Base-by-base conservation (phyloP, 2,888 invertebrate species). In the Ceratothoa steindachneri region DNA sequence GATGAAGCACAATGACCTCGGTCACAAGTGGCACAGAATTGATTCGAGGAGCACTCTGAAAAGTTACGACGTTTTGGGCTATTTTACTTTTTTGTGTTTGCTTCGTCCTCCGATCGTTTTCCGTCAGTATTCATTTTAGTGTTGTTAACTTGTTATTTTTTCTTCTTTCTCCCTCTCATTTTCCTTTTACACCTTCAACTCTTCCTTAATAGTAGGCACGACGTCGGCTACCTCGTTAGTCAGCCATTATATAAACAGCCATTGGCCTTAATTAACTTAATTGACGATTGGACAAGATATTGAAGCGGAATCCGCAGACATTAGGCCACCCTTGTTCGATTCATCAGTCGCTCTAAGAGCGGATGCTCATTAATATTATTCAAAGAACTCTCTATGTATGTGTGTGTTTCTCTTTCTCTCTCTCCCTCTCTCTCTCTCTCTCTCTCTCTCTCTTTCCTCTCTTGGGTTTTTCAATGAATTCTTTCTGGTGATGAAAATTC, bases 321-420 rank as follows among this genome's bases (percentile, higher is more conserved):
- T 41, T 15, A 41, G 41, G 7, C 15, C 41, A 15, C 41, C 41
- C 41, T 41, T 41, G 41, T 41, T 41, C 41, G 41, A 41, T 41
- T 41, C 41, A 41, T 41, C 41, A 41, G 41, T 15, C 41, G 41
- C 41, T 41, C 15, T 41, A 41, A 15, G 41, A 41, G 41, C 5
- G 7, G 5, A 5, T 41, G 7, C 41, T 41, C 41, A 41, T 41
- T 41, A 41, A 15, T 41, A 41, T 41, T 41, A 41, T 41, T 66
- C 22, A 28, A 65, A 24, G 52, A 51, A 52, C 9, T 24, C 29
- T 67, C 71, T n/a, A n/a, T n/a, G n/a, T n/a, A n/a, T n/a, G n/a
- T 29, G 53, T 53, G 71, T n/a, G 64, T 28, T 52, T 60, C 52
- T 65, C 52, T 64, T 52, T 67, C 67, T 52, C 60, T 30, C 41